Evolutionary conservation across 2,113 vertebrate genomes (phyloP).

Genomic region (Ceyx cyanopectus): DNA sequence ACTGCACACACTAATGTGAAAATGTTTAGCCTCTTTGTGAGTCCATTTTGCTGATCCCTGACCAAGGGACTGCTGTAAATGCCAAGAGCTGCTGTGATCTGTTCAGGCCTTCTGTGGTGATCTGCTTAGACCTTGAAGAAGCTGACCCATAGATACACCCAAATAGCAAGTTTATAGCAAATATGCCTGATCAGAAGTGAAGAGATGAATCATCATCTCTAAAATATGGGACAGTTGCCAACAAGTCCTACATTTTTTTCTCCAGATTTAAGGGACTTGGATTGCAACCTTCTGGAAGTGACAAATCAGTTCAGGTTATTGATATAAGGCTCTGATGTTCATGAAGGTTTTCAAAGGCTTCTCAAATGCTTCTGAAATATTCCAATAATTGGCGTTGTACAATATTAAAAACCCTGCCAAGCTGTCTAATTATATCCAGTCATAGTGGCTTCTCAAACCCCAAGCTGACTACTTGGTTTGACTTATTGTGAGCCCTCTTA

Average conservation of each 20-base stretch:
- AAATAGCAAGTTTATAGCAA: not conserved
- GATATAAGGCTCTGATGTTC: constrained; percentile 14
- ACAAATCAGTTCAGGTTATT: not conserved
- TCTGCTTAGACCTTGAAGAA: not conserved
- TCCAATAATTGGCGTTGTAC: constrained; percentile 7
- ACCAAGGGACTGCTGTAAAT: not conserved
- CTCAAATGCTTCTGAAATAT: constrained; percentile 35
- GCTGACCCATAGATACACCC: not conserved
- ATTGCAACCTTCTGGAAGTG: not conserved
- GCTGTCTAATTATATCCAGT: constrained; percentile 1
- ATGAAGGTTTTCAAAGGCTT: constrained; percentile 9
- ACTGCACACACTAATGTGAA: not conserved
- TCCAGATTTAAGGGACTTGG: not conserved
- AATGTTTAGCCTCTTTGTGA: not conserved
- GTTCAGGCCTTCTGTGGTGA: not conserved
- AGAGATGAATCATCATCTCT: not conserved
- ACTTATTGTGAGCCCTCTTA: not conserved
- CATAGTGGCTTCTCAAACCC: not conserved
- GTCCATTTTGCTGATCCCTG: not conserved
- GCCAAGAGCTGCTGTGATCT: not conserved
- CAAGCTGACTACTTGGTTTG: constrained; percentile 26
- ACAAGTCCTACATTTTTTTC: not conserved
- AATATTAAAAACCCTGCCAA: constrained; percentile 32
- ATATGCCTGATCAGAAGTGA: not conserved
- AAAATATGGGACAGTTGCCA: not conserved